Evolutionary conservation across 2,113 vertebrate species (phyloP), one percentile per base, ranked within the genome.

Genomic region (Cathartes aura): DNA sequence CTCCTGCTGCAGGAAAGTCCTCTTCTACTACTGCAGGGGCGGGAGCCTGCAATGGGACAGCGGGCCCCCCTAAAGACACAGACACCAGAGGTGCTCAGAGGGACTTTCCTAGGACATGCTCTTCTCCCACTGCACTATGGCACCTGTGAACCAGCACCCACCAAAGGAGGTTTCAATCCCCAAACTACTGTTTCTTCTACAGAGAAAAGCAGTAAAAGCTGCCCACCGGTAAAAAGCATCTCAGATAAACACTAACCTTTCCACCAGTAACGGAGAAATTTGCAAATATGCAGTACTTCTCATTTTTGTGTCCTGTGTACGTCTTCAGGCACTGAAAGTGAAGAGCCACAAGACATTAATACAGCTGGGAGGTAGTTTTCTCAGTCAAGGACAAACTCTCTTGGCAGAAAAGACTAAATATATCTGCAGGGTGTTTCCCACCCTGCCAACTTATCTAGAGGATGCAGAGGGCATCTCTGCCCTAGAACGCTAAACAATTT

Each of bases 271-370:
- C 99, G 0, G 99, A 99, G 97, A 99, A 99, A 91, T 99, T 99
- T 1, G 99, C 99, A 81, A 99, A 99, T 97, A 99, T 99, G 98
- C 99, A 99, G 98, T 99, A 99, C 87, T 99, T 99, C 98, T 99
- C 99, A 1, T 99, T 99, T 98, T 99, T 99, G 98, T 99, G 99
- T 84, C 99, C 99, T 3, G 99, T 99, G 98, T 99, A 99, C 0
- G 99, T 99, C 98, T 99, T 99, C 98, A 99, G 98, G 97, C 99
- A 99, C 99, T 99, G 98, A 3, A 97, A 98, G 38, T 19, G 13
- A 97, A 55, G 75, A 47, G 58, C 3, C 40, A 36, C 63, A 70
- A n/a, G 48, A 8, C 13, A 34, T 86, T 29, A 93, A 12, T 15
- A 36, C 47, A 87, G 63, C 32, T 58, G 50, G 45, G 63, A 94